These are phyloP conservation scores for Rhinichthys osculus DNA, from an alignment of 2,797 vertebrate species.

Conservation along the genomic window DNA sequence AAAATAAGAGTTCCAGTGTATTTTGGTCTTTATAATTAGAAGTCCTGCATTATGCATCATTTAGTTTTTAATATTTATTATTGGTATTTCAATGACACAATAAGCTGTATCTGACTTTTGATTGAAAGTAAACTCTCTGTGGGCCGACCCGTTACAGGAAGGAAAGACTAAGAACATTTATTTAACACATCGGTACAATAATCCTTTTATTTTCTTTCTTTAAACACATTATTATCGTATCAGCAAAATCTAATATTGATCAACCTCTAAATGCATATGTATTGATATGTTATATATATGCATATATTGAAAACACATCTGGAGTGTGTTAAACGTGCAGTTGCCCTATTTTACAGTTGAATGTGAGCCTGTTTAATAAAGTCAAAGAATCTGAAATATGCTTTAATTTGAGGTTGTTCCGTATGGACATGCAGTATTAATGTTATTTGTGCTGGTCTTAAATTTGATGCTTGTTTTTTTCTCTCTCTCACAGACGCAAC, in stretches of 20 bases:
- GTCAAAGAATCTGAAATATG: neutral
- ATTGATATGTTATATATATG: neutral
- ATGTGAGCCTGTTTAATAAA: neutral
- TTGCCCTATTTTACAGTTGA: neutral
- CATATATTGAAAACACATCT: neutral
- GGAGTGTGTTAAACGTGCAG: neutral
- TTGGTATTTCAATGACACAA: neutral
- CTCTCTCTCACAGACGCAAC: slow-evolving; percentile 85
- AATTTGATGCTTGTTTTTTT: neutral
- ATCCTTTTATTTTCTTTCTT: no score
- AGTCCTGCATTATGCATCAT: no score
- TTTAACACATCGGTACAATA: no score
- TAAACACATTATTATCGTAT: no score
- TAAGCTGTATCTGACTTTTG: neutral
- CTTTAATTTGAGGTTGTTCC: neutral
- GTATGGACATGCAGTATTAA: neutral
- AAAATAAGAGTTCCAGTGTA: no score
- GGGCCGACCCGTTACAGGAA: no score
- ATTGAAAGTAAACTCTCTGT: neutral
- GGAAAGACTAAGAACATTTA: no score
- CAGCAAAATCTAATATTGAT: neutral
- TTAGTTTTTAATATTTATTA: no score
- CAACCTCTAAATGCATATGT: neutral
- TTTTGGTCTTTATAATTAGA: no score
- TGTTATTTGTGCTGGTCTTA: neutral